phyloP scores from a whole-genome alignment of 2,113 vertebrate species.

The Hylia prasina region DNA sequence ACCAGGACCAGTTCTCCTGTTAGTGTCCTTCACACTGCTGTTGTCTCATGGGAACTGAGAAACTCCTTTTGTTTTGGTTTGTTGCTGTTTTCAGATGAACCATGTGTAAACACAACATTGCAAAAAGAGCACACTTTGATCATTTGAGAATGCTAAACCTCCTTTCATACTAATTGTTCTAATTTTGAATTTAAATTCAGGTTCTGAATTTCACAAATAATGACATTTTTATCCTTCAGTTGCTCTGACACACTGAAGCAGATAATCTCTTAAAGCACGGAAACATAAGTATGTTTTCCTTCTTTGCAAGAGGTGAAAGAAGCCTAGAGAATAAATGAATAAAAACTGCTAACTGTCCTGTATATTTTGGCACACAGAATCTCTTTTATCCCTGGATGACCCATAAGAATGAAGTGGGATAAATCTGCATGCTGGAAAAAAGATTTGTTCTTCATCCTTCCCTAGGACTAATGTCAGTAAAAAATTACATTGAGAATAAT shows the following conservation, averaged over 20 bases:
- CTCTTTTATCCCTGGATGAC: background rate
- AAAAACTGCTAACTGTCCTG: background rate
- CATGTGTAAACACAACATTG: background rate
- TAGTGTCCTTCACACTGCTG: background rate
- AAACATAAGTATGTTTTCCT: background rate
- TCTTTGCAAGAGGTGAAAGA: background rate
- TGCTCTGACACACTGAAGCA: background rate
- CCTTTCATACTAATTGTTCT: background rate
- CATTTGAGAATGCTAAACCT: background rate
- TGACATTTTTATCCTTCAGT: background rate
- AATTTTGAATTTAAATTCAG: constrained; percentile 3
- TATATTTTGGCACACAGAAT: background rate
- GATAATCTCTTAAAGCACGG: background rate
- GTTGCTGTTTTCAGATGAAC: background rate
- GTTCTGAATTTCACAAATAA: background rate
- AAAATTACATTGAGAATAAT: background rate
- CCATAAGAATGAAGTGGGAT: background rate
- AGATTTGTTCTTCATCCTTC: background rate
- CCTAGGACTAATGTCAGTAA: background rate
- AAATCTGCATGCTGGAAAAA: background rate
- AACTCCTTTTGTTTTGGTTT: background rate
- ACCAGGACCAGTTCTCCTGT: background rate
- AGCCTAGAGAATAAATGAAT: background rate
- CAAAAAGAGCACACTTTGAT: background rate
- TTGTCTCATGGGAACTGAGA: background rate